Base-by-base conservation (phyloP, 2,113 vertebrate genomes). In the Oryzias celebensis region DNA sequence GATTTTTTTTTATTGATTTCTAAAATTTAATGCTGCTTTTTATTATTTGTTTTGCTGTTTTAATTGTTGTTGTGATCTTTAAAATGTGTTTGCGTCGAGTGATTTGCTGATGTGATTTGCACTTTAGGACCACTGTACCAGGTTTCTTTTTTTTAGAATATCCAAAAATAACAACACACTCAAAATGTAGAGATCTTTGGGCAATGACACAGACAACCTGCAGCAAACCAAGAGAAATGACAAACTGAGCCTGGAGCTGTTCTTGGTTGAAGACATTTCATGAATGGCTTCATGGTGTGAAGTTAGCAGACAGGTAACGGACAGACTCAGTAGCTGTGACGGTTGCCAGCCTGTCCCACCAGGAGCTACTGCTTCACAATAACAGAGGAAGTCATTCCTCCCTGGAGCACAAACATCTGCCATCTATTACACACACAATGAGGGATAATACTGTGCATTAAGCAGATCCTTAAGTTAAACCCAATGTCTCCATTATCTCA, bases 321-420 rank as follows among this genome's bases (percentile, higher is more conserved):
- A 18, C 3, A 0, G 64, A n/a, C 56, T 56, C 69, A 0, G 69
- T 56, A 71, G 78, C 81, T 17, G 26, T 71, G 81, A 84, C 64
- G 53, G 65, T 77, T 85, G 69, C 74, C 83, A 84, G 78, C 78
- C 63, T 57, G 66, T 58, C 63, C 65, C 44, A 49, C 82, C 72
- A 52, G 75, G 55, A 68, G 78, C 78, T 76, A 74, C 70, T 87
- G 72, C 65, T 70, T 73, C 71, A 78, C 73, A 73, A 80, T 82
- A 78, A 85, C 84, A 86, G 66, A 88, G 80, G 86, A 86, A 86
- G 82, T 81, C 31, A 73, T 77, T 82, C 66, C 74, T 82, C 65
- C 74, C 68, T 65, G 16, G 22, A 74, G 76, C 75, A 66, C 41
- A 81, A 69, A 85, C 84, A 90, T 88, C 82, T 90, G 85, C 74